Conservation (phyloP, 2,797 vertebrate species). For the Parotocinclus haroldoi region DNA sequence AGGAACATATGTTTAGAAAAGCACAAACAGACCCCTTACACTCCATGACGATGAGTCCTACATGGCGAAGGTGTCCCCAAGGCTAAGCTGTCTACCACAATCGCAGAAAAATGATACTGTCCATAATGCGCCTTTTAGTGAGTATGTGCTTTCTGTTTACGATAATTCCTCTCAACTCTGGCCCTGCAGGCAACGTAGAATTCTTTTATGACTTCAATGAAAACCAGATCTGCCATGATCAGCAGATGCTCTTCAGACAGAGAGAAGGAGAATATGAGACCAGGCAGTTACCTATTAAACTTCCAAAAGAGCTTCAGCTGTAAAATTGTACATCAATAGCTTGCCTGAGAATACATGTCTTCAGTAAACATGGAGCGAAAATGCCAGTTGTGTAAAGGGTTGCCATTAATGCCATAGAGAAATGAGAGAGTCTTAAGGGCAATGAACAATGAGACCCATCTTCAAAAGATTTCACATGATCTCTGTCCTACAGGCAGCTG, state of each 20-base stretch:
- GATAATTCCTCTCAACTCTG: neutral
- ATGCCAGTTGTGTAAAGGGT: neutral
- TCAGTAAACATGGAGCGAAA: neutral
- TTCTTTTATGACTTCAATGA: conserved; percentile 30
- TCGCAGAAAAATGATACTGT: conserved; percentile 10
- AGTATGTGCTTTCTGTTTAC: conserved; percentile 11
- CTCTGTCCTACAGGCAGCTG: conserved; percentile 17
- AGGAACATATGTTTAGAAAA: conserved; percentile 38
- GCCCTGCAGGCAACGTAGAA: conserved; percentile 16
- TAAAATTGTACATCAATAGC: conserved; percentile 17
- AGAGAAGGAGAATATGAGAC: conserved; percentile 11
- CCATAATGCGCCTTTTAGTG: conserved; percentile 7
- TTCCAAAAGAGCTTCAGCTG: neutral
- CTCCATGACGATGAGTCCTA: conserved; percentile 12
- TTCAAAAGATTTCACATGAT: conserved; percentile 22
- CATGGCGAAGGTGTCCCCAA: conserved; percentile 16
- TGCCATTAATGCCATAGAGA: neutral
- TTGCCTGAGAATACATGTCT: conserved; percentile 7
- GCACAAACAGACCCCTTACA: conserved; percentile 28
- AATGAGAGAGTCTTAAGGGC: neutral
- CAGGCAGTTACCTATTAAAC: conserved; percentile 23
- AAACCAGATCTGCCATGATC: conserved; percentile 31
- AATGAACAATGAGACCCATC: conserved; percentile 19
- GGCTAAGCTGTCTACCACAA: conserved; percentile 3
- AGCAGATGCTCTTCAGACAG: conserved; percentile 24